phyloP scores from a whole-genome alignment of 2,888 invertebrate species.

The Dendrolimus pini region DNA sequence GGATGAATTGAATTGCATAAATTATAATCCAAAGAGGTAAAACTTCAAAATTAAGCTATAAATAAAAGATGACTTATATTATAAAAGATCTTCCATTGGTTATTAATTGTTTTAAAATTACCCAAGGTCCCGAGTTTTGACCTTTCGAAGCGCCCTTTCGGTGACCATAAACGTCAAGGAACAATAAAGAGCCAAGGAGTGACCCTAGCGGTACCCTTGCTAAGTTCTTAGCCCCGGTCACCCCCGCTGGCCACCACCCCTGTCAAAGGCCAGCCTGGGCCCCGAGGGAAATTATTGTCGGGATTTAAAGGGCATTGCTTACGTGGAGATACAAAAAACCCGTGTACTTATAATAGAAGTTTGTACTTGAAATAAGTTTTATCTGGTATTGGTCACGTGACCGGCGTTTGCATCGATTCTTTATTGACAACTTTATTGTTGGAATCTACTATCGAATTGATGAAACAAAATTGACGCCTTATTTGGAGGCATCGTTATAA shows the following conservation, averaged over 20 bases:
- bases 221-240: constrained; percentile 56
- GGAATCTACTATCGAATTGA: too few species aligned
- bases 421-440: constrained; percentile 18
- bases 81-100: constrained; percentile 1
- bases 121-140: constrained; percentile 43
- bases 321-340: constrained; percentile 64
- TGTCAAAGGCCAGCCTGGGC: constrained; percentile 64
- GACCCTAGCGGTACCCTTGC: constrained; percentile 59
- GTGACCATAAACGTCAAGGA: constrained; percentile 72
- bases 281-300: constrained; percentile 76
- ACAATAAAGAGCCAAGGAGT: constrained; percentile 65
- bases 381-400: constrained; percentile 58
- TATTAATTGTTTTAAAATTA: constrained; percentile 60
- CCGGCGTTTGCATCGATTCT: constrained; percentile 19
- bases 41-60: too few species aligned
- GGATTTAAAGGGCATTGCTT: constrained; percentile 76
- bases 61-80: too few species aligned
- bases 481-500: too few species aligned
- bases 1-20: constrained; percentile 1
- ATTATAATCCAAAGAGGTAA: too few species aligned
- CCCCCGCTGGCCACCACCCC: constrained; percentile 69
- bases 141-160: constrained; percentile 63
- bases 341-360: constrained; percentile 59
- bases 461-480: too few species aligned
- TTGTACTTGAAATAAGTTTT: constrained; percentile 43